Percentiles rank a stretch among this genome's conserved stretches.
Conservation (phyloP, 2,797 vertebrate species). For the Lacerta bilineata region DNA sequence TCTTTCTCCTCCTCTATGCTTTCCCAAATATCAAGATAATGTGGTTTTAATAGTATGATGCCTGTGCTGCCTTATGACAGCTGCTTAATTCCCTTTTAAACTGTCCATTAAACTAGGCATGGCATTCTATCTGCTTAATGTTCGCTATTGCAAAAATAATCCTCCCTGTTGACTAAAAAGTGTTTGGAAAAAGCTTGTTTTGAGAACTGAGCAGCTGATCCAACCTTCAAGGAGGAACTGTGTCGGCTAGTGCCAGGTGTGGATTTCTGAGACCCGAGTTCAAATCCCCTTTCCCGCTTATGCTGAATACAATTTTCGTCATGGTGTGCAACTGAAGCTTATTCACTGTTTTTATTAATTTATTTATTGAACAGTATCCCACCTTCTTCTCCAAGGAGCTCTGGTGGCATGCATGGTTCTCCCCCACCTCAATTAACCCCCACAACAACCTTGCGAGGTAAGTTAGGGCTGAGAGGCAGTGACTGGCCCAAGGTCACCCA, state of each 20-base stretch:
- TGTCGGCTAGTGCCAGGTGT: too few relatives aligned
- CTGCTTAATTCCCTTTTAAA: conserved; percentile 75
- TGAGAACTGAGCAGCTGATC: neutral
- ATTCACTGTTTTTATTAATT: too few relatives aligned
- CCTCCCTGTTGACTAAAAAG: neutral
- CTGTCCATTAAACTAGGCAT: conserved; percentile 70
- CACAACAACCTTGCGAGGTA: too few relatives aligned
- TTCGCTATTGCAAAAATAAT: conserved; percentile 59
- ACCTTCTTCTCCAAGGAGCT: too few relatives aligned
- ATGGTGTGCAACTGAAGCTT: too few relatives aligned
- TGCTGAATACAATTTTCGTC: too few relatives aligned
- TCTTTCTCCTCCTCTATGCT: conserved; percentile 1
- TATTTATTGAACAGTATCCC: too few relatives aligned
- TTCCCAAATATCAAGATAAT: conserved; percentile 60
- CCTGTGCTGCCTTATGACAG: conserved; percentile 66
- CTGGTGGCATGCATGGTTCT: too few relatives aligned
- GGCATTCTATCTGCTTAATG: conserved; percentile 68
- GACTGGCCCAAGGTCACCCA: too few relatives aligned
- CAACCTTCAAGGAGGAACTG: neutral
- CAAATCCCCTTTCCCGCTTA: neutral
- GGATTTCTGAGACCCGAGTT: neutral
- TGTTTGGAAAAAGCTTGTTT: neutral
- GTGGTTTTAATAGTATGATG: conserved; percentile 63
- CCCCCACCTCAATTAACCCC: too few relatives aligned
- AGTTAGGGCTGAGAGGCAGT: too few relatives aligned